Conservation (phyloP, 2,113 vertebrate species). For the Morone saxatilis region DNA sequence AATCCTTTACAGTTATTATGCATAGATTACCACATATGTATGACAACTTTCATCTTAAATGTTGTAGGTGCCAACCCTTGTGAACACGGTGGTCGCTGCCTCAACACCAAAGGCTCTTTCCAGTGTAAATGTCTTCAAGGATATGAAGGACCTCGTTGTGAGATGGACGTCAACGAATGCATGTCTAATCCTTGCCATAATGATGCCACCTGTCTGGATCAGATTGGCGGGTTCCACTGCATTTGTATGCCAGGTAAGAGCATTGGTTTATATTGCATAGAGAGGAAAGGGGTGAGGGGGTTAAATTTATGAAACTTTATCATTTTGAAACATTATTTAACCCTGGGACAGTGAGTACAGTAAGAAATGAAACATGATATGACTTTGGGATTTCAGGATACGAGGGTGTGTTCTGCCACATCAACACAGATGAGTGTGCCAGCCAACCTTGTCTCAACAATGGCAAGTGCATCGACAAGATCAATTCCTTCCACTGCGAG, state of each 20-base stretch:
- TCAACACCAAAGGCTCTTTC: constrained; percentile 97
- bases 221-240: constrained; percentile 96
- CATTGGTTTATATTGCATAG: background rate
- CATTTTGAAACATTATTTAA: background rate
- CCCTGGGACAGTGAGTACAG: background rate
- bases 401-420: constrained; percentile 93
- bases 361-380: background rate
- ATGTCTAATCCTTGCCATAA: constrained; percentile 97
- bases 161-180: constrained; percentile 96
- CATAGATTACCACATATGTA: background rate
- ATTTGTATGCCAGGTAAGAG: constrained; percentile 96
- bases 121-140: constrained; percentile 94
- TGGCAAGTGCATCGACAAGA: constrained; percentile 94
- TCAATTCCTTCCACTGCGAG: constrained; percentile 95
- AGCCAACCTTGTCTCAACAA: constrained; percentile 95
- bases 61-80: constrained; percentile 93
- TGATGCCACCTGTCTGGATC: constrained; percentile 95
- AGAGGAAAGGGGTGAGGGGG: background rate
- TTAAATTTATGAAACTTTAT: background rate
- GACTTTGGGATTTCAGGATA: constrained; percentile 86
- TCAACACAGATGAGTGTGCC: constrained; percentile 94
- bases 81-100: constrained; percentile 94
- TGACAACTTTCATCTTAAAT: constrained; percentile 19
- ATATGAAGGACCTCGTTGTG: constrained; percentile 93
- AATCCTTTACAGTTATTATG: background rate